Conservation (phyloP, 2,888 invertebrate species). For the Caenorhabditis parvicauda region DNA sequence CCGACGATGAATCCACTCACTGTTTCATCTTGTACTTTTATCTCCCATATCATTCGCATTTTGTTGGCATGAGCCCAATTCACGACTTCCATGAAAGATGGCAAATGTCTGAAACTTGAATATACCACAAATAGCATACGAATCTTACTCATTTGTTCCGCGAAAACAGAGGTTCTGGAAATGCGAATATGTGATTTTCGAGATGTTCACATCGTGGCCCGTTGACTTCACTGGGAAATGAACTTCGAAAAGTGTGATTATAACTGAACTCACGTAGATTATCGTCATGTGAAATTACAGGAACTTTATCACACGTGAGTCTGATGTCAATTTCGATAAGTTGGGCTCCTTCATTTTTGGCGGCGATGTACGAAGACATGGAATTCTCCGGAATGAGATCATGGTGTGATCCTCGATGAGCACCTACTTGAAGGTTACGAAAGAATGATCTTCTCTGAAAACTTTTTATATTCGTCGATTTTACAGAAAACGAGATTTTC, state of each 20-base stretch:
- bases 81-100: constrained; percentile 25
- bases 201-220: constrained; percentile 22
- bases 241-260: neutral
- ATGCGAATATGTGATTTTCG: constrained; percentile 15
- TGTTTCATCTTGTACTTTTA: constrained; percentile 20
- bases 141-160: constrained; percentile 9
- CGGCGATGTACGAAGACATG: constrained; percentile 20
- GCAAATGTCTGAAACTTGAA: constrained; percentile 5
- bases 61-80: constrained; percentile 10
- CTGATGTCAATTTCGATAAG: constrained; percentile 28
- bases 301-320: constrained; percentile 18
- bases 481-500: too few relatives aligned
- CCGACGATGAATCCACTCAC: too few relatives aligned
- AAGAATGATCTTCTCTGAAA: constrained; percentile 16
- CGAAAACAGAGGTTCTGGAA: constrained; percentile 16
- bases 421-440: constrained; percentile 17
- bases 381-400: constrained; percentile 21
- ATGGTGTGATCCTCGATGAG: constrained; percentile 23
- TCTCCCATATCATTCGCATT: constrained; percentile 28
- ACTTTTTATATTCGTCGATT: too few relatives aligned
- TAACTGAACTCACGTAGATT: constrained; percentile 11
- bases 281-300: constrained; percentile 24
- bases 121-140: neutral
- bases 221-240: constrained; percentile 11
- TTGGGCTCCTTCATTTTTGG: constrained; percentile 23